Base-by-base conservation (phyloP, 2,888 invertebrate species). In the Sminthurides aquaticus region DNA sequence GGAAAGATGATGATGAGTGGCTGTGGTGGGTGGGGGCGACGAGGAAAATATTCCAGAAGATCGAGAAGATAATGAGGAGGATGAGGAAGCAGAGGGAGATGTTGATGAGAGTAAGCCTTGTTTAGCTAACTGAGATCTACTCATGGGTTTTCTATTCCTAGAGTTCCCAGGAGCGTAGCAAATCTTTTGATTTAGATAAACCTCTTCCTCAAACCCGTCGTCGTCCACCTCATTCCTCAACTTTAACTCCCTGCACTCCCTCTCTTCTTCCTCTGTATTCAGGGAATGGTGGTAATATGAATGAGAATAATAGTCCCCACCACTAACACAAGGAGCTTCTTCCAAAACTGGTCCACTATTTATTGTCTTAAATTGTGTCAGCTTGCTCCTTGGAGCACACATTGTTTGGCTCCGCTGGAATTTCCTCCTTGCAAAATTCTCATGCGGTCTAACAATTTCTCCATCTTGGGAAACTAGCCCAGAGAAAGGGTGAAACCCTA, bases 11-110 rank as follows among this genome's bases (percentile, higher is more conserved):
- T n/a, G n/a, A n/a, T n/a, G n/a, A n/a, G n/a, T n/a, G n/a, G n/a
- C n/a, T n/a, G n/a, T n/a, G n/a, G n/a, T n/a, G n/a, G n/a, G n/a
- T n/a, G n/a, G n/a, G n/a, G n/a, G n/a, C n/a, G 43, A 34, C 43
- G 58, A 24, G n/a, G 62, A 62, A 48, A 62, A 62, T 18, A 62
- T 56, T 24, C 62, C 62, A n/a, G 60, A 60, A 11, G 62, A 62
- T 15, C 48, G 48, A 20, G 34, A 56, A 25, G 57, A 56, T 11
- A 29, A 61, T 15, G 24, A 18, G 49, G 55, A 57, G 24, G 62
- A 62, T 18, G 43, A 48, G 52, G 52, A 52, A 52, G 20, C 52
- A 18, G 52, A 52, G 20, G 5, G 52, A 18, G 52, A 20, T 18
- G 52, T 15, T 15, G 52, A 52, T 15, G 22, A 52, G 18, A 52